Percentiles rank a stretch among this genome's conserved stretches.
These are phyloP conservation scores for Drosophila repletoides DNA, from an alignment of 1,140 invertebrate species.

Conservation along the genomic window DNA sequence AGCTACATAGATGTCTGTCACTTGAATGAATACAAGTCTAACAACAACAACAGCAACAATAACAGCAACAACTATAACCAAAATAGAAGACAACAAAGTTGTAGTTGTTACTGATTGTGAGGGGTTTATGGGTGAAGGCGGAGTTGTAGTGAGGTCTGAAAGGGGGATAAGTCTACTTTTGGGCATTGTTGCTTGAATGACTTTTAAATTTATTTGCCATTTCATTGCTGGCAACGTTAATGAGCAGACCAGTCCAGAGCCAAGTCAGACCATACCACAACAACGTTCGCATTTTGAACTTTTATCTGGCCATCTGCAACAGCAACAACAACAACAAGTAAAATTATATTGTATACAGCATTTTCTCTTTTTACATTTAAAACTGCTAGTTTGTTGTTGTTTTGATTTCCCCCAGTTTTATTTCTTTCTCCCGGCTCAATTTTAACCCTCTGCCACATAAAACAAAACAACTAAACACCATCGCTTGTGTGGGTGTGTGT, in stretches of 20 bases:
- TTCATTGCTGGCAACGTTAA: constrained; percentile 74
- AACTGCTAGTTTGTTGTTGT: constrained; percentile 42
- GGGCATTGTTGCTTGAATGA: constrained; percentile 76
- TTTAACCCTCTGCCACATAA: constrained; percentile 76
- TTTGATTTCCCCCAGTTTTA: constrained; percentile 46
- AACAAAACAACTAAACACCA: constrained; percentile 55
- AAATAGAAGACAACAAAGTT: constrained; percentile 35
- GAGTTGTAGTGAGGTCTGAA: background rate
- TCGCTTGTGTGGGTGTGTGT: constrained; percentile 28
- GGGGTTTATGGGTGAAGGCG: background rate
- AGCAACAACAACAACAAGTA: constrained; percentile 30
- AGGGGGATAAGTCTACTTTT: constrained; percentile 36
- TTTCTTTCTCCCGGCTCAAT: constrained; percentile 59
- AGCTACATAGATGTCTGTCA: constrained; percentile 46
- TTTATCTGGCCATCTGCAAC: constrained; percentile 74
- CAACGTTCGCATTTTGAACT: constrained; percentile 75
- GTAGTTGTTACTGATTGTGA: constrained; percentile 19
- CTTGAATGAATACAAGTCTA: constrained; percentile 56
- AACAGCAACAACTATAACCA: constrained; percentile 18
- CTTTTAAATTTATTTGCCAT: constrained; percentile 81
- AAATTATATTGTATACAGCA: constrained; percentile 72
- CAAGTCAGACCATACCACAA: constrained; percentile 19
- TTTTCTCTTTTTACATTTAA: constrained; percentile 70
- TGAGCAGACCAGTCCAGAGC: constrained; percentile 46
- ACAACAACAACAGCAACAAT: constrained; percentile 26